Conservation (phyloP, 2,797 vertebrate species). For the Gadopsis bispinosus region DNA sequence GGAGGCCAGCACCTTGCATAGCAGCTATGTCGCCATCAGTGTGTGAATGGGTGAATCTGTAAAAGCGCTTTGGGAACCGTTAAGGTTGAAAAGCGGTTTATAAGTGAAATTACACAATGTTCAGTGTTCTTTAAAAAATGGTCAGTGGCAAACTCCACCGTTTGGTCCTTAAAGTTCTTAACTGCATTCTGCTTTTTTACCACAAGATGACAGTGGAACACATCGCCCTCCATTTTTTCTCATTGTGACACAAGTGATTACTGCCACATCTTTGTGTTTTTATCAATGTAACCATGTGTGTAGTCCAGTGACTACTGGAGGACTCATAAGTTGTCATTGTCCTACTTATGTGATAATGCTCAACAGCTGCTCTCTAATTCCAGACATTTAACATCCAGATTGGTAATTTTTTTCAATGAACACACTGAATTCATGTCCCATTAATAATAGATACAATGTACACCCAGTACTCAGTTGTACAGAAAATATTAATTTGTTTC, state of each 20-base stretch:
- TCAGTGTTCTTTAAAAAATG: neutral
- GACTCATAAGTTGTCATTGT: too few species aligned
- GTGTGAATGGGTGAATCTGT: too few species aligned
- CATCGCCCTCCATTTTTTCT: neutral
- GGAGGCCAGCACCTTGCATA: too few species aligned
- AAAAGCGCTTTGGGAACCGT: too few species aligned
- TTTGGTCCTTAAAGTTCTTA: neutral
- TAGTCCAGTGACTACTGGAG: too few species aligned
- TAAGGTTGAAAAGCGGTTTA: too few species aligned
- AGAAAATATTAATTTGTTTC: neutral
- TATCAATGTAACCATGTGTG: neutral
- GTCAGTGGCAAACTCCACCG: neutral
- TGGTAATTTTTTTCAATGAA: neutral
- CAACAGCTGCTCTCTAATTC: neutral
- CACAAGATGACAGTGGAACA: slow-evolving; percentile 45
- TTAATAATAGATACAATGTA: neutral
- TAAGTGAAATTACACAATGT: too few species aligned
- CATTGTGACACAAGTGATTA: neutral
- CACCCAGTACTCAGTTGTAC: neutral
- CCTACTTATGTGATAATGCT: too few species aligned
- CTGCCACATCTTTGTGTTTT: neutral
- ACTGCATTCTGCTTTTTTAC: slow-evolving; percentile 22
- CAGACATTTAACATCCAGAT: neutral
- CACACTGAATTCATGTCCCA: too few species aligned
- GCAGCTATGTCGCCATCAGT: too few species aligned